These are phyloP conservation scores for Drosophila aff. DNA, from an alignment of 1,140 invertebrate genomes.

Conservation along the genomic window DNA sequence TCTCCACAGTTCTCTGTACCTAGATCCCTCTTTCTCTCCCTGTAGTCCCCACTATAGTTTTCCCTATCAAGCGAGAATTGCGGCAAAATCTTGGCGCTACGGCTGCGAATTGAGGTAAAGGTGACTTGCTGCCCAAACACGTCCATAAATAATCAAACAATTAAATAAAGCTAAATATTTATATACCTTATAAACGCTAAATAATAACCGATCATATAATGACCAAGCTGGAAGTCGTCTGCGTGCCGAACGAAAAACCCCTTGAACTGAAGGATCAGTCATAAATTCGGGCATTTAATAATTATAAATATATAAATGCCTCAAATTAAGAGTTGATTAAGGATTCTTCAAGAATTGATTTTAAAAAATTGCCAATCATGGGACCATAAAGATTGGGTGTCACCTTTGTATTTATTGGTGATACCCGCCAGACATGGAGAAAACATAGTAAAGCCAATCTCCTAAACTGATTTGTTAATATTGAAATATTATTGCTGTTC, in stretches of 20 bases:
- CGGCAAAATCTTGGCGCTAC: constrained; percentile 48
- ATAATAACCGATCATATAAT: constrained; percentile 55
- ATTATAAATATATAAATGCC: constrained; percentile 56
- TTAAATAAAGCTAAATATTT: constrained; percentile 52
- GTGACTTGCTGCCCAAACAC: constrained; percentile 54
- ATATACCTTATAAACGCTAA: constrained; percentile 52
- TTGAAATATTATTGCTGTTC: constrained; percentile 14
- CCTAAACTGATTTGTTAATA: constrained; percentile 8
- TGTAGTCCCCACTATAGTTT: background rate
- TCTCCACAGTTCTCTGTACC: background rate
- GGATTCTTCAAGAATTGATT: constrained; percentile 49
- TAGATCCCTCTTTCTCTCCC: background rate
- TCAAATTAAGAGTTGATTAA: constrained; percentile 61
- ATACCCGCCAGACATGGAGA: constrained; percentile 18
- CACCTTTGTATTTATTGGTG: constrained; percentile 1
- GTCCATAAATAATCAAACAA: constrained; percentile 51
- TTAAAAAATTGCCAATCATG: constrained; percentile 44
- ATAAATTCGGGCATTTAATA: constrained; percentile 52
- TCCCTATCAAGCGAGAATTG: constrained; percentile 61
- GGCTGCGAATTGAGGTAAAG: constrained; percentile 39
- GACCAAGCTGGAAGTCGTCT: constrained; percentile 35
- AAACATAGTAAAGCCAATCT: constrained; percentile 8
- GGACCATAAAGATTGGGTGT: constrained; percentile 25
- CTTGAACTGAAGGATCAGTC: constrained; percentile 30
- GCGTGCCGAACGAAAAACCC: constrained; percentile 20